phyloP scores from a whole-genome alignment of 2,113 vertebrate species.

The Meleagris gallopavo region DNA sequence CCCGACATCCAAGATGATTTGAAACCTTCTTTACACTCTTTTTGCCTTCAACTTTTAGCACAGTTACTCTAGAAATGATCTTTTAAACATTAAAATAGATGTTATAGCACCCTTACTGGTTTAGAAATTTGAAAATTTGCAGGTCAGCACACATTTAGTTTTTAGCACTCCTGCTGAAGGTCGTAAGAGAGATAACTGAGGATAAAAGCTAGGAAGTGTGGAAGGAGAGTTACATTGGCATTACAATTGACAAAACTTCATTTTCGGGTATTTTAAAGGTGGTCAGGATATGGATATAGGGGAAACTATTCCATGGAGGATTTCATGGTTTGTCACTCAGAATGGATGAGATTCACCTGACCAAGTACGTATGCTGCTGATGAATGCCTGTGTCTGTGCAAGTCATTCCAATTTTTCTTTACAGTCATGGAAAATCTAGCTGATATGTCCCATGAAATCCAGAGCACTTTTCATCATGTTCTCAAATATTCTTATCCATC shows the following conservation, averaged over 20 bases:
- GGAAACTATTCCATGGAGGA: accelerated
- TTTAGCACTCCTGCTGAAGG: background rate
- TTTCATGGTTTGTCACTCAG: background rate
- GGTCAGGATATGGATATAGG: background rate
- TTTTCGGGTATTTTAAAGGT: background rate
- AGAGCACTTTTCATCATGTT: background rate
- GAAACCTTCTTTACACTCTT: background rate
- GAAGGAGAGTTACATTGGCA: background rate
- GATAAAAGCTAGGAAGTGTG: background rate
- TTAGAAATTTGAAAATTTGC: background rate
- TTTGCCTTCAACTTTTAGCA: background rate
- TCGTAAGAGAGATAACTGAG: background rate
- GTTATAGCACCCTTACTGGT: background rate
- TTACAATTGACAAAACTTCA: background rate
- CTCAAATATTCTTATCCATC: background rate
- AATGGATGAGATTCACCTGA: background rate
- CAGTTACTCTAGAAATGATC: background rate
- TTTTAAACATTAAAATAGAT: background rate
- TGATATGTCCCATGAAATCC: background rate
- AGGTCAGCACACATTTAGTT: background rate
- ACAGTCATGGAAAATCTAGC: background rate
- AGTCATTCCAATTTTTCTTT: background rate
- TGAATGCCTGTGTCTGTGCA: background rate
- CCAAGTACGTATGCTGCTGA: background rate
- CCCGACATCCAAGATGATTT: too few species aligned